Evolutionary conservation across 1,140 invertebrate genomes (phyloP).

Genomic region (Rhysida immarginata): DNA sequence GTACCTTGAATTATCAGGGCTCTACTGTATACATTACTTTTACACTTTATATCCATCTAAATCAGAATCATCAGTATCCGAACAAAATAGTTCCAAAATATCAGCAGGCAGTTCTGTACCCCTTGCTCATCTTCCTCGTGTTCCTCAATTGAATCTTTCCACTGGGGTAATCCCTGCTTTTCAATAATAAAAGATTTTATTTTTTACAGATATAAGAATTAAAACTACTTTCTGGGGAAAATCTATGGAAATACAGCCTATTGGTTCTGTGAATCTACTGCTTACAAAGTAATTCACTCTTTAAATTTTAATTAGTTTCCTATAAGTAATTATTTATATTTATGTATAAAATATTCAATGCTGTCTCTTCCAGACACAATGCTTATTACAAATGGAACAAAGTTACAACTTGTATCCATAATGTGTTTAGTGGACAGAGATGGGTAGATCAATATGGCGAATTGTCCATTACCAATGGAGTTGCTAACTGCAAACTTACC

Average conservation of each 20-base stretch:
- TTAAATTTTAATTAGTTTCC: no score
- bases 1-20: no score
- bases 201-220: conserved; percentile 46
- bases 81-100: no score
- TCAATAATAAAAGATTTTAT: no score
- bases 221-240: conserved; percentile 85
- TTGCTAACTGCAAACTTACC: conserved; percentile 52
- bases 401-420: conserved; percentile 75
- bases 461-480: conserved; percentile 46
- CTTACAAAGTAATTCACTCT: conserved; percentile 33
- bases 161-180: no score
- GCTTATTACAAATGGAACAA: conserved; percentile 70
- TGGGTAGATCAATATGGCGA: conserved; percentile 81
- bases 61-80: no score
- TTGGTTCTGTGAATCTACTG: conserved; percentile 35
- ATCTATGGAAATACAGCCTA: conserved; percentile 74
- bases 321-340: background rate
- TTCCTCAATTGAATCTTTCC: no score
- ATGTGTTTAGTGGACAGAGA: conserved; percentile 60
- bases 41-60: no score
- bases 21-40: no score
- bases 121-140: no score
- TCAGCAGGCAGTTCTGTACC: no score
- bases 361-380: conserved; percentile 24
- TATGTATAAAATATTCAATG: no score